phyloP scores from a whole-genome alignment of 2,888 invertebrate species.

The Sinohyriopsis cumingii region DNA sequence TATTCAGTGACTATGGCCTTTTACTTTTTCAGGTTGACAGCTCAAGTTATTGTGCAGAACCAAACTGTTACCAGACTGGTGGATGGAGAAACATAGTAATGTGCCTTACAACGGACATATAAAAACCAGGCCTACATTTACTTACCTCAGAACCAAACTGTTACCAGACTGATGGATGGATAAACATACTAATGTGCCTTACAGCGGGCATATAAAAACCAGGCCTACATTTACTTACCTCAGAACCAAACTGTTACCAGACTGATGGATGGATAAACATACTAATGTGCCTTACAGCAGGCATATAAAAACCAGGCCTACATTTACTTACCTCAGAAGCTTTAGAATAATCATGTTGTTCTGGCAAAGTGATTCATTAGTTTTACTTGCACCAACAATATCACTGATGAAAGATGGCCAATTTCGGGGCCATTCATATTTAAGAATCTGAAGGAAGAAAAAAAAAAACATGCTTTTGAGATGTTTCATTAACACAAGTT shows the following conservation, averaged over 20 bases:
- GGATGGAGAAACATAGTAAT: too few species aligned
- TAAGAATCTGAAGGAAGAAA: conserved; percentile 82
- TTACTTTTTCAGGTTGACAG: too few species aligned
- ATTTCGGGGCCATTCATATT: conserved; percentile 99
- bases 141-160: conserved; percentile 76
- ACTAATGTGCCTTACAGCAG: too few species aligned
- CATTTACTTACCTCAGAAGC: conserved; percentile 79
- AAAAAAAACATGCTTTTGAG: not conserved
- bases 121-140: not conserved
- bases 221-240: conserved; percentile 72
- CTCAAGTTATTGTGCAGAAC: too few species aligned
- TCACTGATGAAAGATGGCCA: conserved; percentile 99
- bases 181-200: too few species aligned
- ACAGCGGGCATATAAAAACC: too few species aligned
- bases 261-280: too few species aligned
- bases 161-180: too few species aligned
- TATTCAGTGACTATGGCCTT: too few species aligned
- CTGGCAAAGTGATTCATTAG: conserved; percentile 98
- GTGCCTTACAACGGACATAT: too few species aligned
- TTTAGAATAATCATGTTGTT: conserved; percentile 99
- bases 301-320: not conserved
- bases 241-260: conserved; percentile 71
- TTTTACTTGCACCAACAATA: conserved; percentile 98
- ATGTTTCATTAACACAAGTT: too few species aligned
- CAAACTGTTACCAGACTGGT: too few species aligned